A percentile compares a stretch with the other conserved stretches of the same genome.
These are phyloP conservation scores for Micronycteris hirsuta DNA, from an alignment of 2,113 vertebrate genomes.

Conservation along the genomic window DNA sequence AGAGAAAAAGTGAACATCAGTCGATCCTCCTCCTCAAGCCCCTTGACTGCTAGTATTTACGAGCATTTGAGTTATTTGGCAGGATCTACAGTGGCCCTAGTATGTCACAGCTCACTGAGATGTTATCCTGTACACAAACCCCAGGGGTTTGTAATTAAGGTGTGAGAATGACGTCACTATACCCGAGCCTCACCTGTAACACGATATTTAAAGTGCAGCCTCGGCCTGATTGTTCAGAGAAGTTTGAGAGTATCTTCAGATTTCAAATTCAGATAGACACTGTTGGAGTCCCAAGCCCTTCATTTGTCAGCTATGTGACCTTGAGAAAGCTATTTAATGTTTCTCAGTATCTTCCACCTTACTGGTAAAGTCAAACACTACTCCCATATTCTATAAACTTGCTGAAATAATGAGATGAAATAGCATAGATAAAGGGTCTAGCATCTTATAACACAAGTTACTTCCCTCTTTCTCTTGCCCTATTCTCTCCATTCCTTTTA, in stretches of 20 bases:
- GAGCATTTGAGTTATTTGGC: background rate
- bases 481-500: background rate
- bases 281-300: background rate
- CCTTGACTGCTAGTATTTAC: background rate
- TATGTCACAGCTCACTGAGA: background rate
- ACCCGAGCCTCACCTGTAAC: background rate
- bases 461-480: background rate
- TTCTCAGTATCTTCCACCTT: background rate
- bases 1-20: background rate
- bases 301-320: background rate
- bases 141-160: background rate
- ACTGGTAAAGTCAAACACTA: background rate
- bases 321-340: constrained; percentile 1
- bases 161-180: background rate
- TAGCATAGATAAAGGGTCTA: background rate
- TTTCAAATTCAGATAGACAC: background rate
- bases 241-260: background rate
- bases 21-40: background rate
- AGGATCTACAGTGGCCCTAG: background rate
- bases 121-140: background rate
- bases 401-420: background rate
- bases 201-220: background rate
- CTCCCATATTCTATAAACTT: background rate
- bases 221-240: background rate
- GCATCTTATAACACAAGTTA: background rate